Base-by-base conservation (phyloP, 2,888 invertebrate species). In the Rhimphoctona megacephalus region DNA sequence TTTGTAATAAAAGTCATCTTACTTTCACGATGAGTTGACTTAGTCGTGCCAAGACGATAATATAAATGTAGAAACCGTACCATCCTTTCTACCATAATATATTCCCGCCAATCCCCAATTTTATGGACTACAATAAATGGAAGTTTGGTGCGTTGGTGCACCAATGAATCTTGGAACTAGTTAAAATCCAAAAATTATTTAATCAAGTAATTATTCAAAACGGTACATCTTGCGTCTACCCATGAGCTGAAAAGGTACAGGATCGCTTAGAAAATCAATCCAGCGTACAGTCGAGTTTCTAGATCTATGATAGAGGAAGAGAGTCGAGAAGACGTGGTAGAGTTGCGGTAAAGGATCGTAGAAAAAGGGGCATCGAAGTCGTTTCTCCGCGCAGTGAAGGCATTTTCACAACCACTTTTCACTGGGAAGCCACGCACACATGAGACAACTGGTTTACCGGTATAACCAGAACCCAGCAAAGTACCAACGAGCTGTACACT, bases 341-440 rank as follows among this genome's bases (percentile, higher is more conserved):
- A 49, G 33, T 80, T 70, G 80, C 70, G 80, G 79, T 76, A n/a
- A 67, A 64, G 19, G 39, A 57, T 61, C 30, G 61, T 70, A 80
- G 22, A 80, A 70, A 80, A 69, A 43, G 54, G 77, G 57, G 66
- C 39, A 77, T 52, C 70, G 64, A 33, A 81, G 76, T 76, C 80
- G 81, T 85, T 81, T 87, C 78, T 69, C 69, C 52, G 36, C n/a
- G 43, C 54, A 33, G 64, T 52, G 69, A 33, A 89, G 89, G 89
- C 87, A 92, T 92, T 92, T 92, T 92, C 92, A 91, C 92, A 91
- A 92, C 91, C 90, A 90, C 92, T 91, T 92, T 92, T 92, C 92
- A 89, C 91, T 81, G 80, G 70, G 66, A 78, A 74, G 83, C 64
- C 67, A 33, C 72, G 72, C 33, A 54, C 67, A 54, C 74, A 73